A percentile compares a stretch with the other conserved stretches of the same genome.
Conservation (phyloP, 2,888 invertebrate genomes). For the Sericinus montela region DNA sequence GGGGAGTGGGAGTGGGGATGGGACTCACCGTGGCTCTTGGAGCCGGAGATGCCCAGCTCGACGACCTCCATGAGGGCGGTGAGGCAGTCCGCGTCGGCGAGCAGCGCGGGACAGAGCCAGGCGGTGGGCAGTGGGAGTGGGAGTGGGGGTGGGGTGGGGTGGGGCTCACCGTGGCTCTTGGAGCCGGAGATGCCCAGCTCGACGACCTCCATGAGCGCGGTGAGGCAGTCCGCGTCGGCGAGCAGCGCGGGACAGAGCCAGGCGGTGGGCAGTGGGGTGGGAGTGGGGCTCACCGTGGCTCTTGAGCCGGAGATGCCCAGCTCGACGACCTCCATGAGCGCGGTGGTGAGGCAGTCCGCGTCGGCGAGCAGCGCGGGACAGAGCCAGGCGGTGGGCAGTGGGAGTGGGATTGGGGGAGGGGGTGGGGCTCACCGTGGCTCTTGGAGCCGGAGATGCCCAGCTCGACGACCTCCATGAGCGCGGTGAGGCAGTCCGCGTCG, state of each 20-base stretch:
- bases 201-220: constrained; percentile 96
- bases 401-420: too few relatives aligned
- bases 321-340: too few relatives aligned
- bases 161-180: constrained; percentile 83
- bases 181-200: constrained; percentile 98
- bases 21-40: too few relatives aligned
- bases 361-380: too few relatives aligned
- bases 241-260: constrained; percentile 94
- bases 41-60: too few relatives aligned
- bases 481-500: constrained; percentile 94
- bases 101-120: too few relatives aligned
- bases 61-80: too few relatives aligned
- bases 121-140: too few relatives aligned
- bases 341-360: constrained; percentile 89
- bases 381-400: constrained; percentile 93
- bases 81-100: too few relatives aligned
- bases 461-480: constrained; percentile 97
- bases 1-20: too few relatives aligned
- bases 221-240: constrained; percentile 94
- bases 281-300: constrained; percentile 49
- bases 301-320: too few relatives aligned
- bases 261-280: constrained; percentile 90
- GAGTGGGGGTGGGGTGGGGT: too few relatives aligned
- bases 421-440: constrained; percentile 83
- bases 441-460: constrained; percentile 98